These are phyloP conservation scores for Denticeps clupeoides DNA, from an alignment of 2,797 vertebrate species.

Conservation along the genomic window DNA sequence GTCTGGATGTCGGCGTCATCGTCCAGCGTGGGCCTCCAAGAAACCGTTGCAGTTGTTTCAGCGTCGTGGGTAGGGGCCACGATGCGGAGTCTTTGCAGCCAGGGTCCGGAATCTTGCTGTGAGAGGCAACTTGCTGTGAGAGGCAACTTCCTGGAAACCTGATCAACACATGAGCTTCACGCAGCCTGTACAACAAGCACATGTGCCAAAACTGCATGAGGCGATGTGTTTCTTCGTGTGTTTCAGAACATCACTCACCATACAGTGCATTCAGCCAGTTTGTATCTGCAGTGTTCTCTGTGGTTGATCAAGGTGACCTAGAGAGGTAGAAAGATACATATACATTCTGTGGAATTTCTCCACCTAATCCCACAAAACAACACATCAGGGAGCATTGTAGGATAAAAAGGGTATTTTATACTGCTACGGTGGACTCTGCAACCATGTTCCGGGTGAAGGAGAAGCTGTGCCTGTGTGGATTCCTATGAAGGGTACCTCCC, in stretches of 20 bases:
- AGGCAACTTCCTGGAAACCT: too few relatives aligned
- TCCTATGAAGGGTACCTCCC: constrained; percentile 14
- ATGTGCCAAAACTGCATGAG: too few relatives aligned
- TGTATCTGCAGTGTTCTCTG: constrained; percentile 16
- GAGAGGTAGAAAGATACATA: constrained; percentile 11
- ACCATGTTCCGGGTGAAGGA: constrained; percentile 13
- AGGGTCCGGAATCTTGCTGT: too few relatives aligned
- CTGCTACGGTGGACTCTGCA: constrained; percentile 21
- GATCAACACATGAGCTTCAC: too few relatives aligned
- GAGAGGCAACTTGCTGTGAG: too few relatives aligned
- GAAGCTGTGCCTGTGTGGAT: constrained; percentile 15
- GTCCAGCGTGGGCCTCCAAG: too few relatives aligned
- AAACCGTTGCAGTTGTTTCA: too few relatives aligned
- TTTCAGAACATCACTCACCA: constrained; percentile 15
- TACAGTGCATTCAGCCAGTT: constrained; percentile 11
- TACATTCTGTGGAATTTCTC: constrained; percentile 15
- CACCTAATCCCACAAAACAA: constrained; percentile 18
- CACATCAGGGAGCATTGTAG: constrained; percentile 19
- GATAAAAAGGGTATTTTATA: constrained; percentile 16
- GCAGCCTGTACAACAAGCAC: too few relatives aligned
- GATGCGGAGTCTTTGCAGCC: too few relatives aligned
- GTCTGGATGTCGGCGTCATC: too few relatives aligned
- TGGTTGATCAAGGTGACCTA: constrained; percentile 18
- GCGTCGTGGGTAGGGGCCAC: too few relatives aligned
- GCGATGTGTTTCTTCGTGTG: too few relatives aligned